Percentiles rank a stretch among this genome's conserved stretches.
phyloP scores from a whole-genome alignment of 2,113 vertebrate genomes.

The Zosterops hypoxanthus region DNA sequence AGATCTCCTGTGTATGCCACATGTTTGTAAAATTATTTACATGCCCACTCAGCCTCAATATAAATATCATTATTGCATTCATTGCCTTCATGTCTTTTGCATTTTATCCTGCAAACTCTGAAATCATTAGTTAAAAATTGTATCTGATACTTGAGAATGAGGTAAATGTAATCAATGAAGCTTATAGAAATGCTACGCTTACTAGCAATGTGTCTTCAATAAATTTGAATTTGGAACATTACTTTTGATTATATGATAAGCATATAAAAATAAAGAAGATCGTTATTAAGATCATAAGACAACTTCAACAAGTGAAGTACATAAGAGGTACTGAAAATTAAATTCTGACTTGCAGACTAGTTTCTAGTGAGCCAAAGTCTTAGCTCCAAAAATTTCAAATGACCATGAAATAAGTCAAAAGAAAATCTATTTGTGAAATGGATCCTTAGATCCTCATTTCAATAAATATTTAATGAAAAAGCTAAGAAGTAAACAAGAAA shows the following conservation, averaged over 20 bases:
- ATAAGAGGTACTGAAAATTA: neutral
- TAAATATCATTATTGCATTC: neutral
- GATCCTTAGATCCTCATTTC: neutral
- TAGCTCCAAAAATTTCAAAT: neutral
- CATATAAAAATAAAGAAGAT: neutral
- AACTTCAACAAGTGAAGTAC: neutral
- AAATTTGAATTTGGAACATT: neutral
- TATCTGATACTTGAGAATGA: neutral
- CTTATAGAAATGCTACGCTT: neutral
- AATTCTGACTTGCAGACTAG: neutral
- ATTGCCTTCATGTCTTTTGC: neutral
- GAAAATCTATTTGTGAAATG: neutral
- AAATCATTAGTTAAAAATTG: neutral
- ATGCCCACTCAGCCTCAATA: neutral
- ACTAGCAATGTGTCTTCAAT: neutral
- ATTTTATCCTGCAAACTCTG: neutral
- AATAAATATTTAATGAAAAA: constrained; percentile 22
- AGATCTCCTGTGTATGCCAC: neutral
- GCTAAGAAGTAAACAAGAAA: neutral
- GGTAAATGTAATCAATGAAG: neutral
- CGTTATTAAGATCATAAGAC: neutral
- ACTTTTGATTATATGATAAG: neutral
- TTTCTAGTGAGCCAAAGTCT: neutral
- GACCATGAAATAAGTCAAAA: neutral
- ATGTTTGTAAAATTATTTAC: neutral